Evolutionary conservation across 2,797 vertebrate genomes (phyloP).

Genomic region (Protosalanx chinensis): DNA sequence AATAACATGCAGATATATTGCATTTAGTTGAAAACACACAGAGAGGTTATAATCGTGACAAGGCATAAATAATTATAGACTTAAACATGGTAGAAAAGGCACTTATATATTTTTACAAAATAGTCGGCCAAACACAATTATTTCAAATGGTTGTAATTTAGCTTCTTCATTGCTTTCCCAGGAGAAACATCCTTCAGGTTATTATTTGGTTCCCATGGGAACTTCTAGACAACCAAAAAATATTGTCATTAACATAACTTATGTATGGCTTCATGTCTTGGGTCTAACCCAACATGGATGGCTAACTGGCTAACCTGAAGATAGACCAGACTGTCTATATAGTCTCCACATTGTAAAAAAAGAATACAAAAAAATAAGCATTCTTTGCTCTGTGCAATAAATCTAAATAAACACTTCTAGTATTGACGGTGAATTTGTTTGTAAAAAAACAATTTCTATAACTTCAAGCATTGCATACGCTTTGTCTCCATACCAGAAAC

Average conservation of each 20-base stretch:
- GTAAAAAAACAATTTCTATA: neutral
- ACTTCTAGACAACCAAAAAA: too few species aligned
- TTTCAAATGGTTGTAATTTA: conserved; percentile 33
- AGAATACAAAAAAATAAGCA: conserved; percentile 16
- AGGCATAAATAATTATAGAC: conserved; percentile 59
- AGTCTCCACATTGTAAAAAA: conserved; percentile 41
- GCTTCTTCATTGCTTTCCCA: conserved; percentile 38
- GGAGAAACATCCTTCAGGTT: conserved; percentile 29
- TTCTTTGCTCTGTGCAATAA: conserved; percentile 42
- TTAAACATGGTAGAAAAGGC: conserved; percentile 43
- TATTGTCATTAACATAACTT: conserved; percentile 7
- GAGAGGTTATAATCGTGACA: conserved; percentile 28
- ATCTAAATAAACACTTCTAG: neutral
- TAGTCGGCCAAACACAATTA: conserved; percentile 27
- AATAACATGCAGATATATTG: conserved; percentile 51
- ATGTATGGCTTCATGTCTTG: conserved; percentile 20
- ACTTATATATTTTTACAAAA: conserved; percentile 24
- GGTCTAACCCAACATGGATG: conserved; percentile 22
- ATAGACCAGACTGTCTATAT: conserved; percentile 44
- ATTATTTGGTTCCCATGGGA: conserved; percentile 45
- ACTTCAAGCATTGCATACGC: conserved; percentile 13
- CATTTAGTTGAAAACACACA: conserved; percentile 56
- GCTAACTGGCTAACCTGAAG: conserved; percentile 28
- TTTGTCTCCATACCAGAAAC: conserved; percentile 1
- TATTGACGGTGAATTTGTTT: neutral